Evolutionary conservation across 2,888 invertebrate species (phyloP), one percentile per base, ranked within the genome.

Genomic region (Kryphioiulus occultus): DNA sequence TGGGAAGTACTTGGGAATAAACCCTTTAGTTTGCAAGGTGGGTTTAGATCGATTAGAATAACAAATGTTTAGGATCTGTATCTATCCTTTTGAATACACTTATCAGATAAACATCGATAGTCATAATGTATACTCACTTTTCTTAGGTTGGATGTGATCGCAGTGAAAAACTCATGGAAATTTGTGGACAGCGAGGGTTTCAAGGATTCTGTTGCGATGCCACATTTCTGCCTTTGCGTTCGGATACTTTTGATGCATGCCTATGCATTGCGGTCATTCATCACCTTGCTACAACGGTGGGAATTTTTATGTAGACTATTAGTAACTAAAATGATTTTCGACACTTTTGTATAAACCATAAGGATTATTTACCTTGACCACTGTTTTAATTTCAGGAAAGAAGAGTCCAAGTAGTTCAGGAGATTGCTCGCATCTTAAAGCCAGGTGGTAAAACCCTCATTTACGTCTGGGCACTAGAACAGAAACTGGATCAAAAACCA

Each of bases 181-280:
- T 97, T 83, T 96, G 96, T 89, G 91, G 89, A 5, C 91, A 88
- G 90, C 92, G 86, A 90, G 93, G 93, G 0, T 95, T 94, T 88
- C 94, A 96, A 91, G 95, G 95, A 84, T 94, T 96, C 90, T 93
- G 95, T 0, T 94, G 95, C 82, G 97, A 99, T 92, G 95, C 97
- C 89, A 93, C 98, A 30, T 90, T 92, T 68, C 92, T 98, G 53
- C 96, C 97, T 0, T 93, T 98, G 87, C 93, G 93, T 86, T 93
- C 94, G 89, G 92, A 91, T 35, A 93, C 93, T 88, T 95, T 96
- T 0, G 99, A 99, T 92, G 96, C 95, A 1, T 94, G 95, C 88
- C 95, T 99, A 78, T 97, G 98, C 92, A 97, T 99, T 90, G 99
- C 99, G 0, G 99, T 99, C 0, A 94, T 99, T 90, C 99, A 99